Evolutionary conservation across 2,113 vertebrate genomes (phyloP).

Genomic region (Aramus guarauna): DNA sequence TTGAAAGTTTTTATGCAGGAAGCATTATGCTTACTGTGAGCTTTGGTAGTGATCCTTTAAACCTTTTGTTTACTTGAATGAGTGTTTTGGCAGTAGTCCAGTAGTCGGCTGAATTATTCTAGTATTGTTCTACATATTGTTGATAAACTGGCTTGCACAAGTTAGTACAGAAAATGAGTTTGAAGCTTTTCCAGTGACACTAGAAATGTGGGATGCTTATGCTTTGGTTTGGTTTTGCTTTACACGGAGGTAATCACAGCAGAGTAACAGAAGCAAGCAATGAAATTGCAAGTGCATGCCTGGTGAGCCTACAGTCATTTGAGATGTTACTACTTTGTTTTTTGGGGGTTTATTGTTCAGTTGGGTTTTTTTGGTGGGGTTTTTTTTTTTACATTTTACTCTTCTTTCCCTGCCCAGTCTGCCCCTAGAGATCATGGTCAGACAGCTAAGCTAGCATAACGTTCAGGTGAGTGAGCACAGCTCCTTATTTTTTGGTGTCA

Average conservation of each 20-base stretch:
- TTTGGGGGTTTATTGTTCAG: too few species aligned
- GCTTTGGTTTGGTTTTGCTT: background rate
- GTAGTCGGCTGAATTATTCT: background rate
- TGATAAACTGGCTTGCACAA: background rate
- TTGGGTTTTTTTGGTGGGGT: too few species aligned
- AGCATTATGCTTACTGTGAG: background rate
- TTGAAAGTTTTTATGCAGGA: background rate
- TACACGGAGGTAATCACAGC: background rate
- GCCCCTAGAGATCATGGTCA: background rate
- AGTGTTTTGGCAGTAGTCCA: background rate
- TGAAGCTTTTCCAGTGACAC: background rate
- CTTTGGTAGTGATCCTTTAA: constrained; percentile 36
- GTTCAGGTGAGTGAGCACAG: background rate
- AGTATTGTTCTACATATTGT: background rate
- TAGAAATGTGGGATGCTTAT: background rate
- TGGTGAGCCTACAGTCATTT: background rate
- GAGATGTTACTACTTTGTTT: background rate
- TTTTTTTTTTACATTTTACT: background rate
- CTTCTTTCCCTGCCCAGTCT: background rate
- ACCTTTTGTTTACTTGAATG: constrained; percentile 16
- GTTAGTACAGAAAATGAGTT: background rate
- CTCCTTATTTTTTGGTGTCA: background rate
- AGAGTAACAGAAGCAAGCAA: background rate
- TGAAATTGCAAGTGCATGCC: background rate
- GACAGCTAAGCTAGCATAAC: background rate